Conservation (phyloP, 2,888 invertebrate genomes). For the Vannuccia rotundouncinata region DNA sequence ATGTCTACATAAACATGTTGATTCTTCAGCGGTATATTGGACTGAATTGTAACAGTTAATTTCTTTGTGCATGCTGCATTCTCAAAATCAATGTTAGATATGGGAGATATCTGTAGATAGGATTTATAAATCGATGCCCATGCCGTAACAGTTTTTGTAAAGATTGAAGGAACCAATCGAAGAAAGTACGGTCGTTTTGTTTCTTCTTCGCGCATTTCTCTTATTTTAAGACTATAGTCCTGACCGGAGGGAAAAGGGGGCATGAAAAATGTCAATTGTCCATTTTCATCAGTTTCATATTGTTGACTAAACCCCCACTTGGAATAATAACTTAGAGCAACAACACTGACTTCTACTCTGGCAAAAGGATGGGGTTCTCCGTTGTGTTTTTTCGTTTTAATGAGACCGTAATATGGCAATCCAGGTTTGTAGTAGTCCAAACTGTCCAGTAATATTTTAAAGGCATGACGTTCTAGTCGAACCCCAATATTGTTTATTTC, state of each 20-base stretch:
- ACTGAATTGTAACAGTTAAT: background rate
- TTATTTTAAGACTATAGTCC: background rate
- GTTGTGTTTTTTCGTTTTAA: background rate
- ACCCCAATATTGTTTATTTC: background rate
- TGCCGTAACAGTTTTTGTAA: background rate
- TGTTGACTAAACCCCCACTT: constrained; percentile 33
- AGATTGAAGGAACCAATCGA: background rate
- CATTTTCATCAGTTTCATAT: constrained; percentile 22
- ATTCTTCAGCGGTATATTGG: background rate
- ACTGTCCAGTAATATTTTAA: constrained; percentile 16
- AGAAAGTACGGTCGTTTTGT: background rate
- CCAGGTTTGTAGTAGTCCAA: constrained; percentile 27
- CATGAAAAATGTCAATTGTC: constrained; percentile 27
- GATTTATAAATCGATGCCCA: constrained; percentile 14
- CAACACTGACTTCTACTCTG: background rate
- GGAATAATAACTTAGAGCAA: background rate
- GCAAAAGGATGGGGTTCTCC: background rate
- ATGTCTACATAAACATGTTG: constrained; percentile 1
- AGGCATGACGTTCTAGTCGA: background rate
- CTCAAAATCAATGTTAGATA: background rate
- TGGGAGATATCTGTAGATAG: constrained; percentile 28
- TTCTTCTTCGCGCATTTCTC: background rate
- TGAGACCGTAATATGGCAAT: constrained; percentile 32
- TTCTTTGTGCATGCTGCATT: background rate
- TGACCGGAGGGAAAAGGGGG: constrained; percentile 25